Evolutionary conservation across 2,888 invertebrate species (phyloP).

Genomic region (Ypsolopha sequella): DNA sequence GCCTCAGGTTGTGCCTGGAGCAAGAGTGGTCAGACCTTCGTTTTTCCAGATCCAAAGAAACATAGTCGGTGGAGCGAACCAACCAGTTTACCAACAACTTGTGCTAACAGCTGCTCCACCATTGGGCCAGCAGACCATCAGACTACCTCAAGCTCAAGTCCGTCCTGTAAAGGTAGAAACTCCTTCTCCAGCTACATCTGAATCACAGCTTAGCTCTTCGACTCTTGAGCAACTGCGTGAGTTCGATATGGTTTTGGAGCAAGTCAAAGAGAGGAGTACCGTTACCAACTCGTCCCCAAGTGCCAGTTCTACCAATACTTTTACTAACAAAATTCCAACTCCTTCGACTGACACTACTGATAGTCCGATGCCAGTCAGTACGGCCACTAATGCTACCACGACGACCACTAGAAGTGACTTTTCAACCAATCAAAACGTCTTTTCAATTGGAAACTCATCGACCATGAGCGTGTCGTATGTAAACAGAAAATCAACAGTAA

Average conservation of each 20-base stretch:
- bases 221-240: constrained; percentile 83
- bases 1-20: constrained; percentile 68
- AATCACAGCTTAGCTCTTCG: constrained; percentile 79
- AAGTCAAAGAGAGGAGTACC: constrained; percentile 82
- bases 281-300: constrained; percentile 47
- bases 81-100: constrained; percentile 63
- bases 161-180: constrained; percentile 35
- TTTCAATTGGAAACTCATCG: constrained; percentile 47
- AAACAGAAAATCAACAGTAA: constrained; percentile 45
- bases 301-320: constrained; percentile 23
- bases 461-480: constrained; percentile 52
- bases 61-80: constrained; percentile 68
- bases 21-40: constrained; percentile 67
- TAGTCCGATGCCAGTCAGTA: constrained; percentile 8
- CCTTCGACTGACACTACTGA: constrained; percentile 38
- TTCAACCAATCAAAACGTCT: constrained; percentile 46
- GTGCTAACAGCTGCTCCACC: constrained; percentile 61
- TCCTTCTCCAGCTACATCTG: constrained; percentile 48
- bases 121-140: constrained; percentile 51
- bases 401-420: constrained; percentile 11
- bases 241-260: constrained; percentile 85
- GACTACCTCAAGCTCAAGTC: constrained; percentile 43
- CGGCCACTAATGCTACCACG: constrained; percentile 14
- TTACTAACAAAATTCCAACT: constrained; percentile 27
- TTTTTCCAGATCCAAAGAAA: constrained; percentile 74